phyloP scores from a whole-genome alignment of 2,888 invertebrate species.

The Metacarcinus magister region DNA sequence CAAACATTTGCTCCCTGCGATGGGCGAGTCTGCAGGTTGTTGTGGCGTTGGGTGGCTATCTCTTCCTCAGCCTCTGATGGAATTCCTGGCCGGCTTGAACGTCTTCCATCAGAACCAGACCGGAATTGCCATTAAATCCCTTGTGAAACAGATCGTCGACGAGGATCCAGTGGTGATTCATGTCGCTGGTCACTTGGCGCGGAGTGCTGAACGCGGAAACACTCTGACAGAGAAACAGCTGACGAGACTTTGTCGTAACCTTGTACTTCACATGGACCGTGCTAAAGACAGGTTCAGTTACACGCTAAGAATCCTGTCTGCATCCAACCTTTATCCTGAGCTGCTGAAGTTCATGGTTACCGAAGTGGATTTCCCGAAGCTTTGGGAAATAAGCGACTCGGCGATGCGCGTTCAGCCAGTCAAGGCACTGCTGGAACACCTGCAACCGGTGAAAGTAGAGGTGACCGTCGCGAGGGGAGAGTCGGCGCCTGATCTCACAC shows the following conservation, averaged over 20 bases:
- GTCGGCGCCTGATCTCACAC: conserved; percentile 68
- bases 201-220: conserved; percentile 37
- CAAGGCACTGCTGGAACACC: conserved; percentile 38
- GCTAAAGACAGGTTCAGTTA: conserved; percentile 77
- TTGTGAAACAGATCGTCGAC: conserved; percentile 57
- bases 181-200: conserved; percentile 69
- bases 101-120: conserved; percentile 59
- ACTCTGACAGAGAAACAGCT: conserved; percentile 65
- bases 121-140: conserved; percentile 61
- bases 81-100: conserved; percentile 74
- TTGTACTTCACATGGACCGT: conserved; percentile 76
- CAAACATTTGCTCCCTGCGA: neutral
- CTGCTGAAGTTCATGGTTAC: conserved; percentile 56
- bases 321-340: conserved; percentile 54
- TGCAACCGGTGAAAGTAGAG: conserved; percentile 56
- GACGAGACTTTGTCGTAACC: conserved; percentile 69
- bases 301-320: conserved; percentile 67
- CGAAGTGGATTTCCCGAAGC: conserved; percentile 70
- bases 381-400: conserved; percentile 73
- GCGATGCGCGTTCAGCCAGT: conserved; percentile 69
- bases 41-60: conserved; percentile 42
- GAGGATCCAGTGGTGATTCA: conserved; percentile 72
- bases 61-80: conserved; percentile 69
- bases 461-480: conserved; percentile 63
- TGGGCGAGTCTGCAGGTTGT: neutral